A percentile compares a stretch with the other conserved stretches of the same genome.
Evolutionary conservation across 2,797 vertebrate genomes (phyloP).

Genomic region (Microctenopoma steveboyesi): DNA sequence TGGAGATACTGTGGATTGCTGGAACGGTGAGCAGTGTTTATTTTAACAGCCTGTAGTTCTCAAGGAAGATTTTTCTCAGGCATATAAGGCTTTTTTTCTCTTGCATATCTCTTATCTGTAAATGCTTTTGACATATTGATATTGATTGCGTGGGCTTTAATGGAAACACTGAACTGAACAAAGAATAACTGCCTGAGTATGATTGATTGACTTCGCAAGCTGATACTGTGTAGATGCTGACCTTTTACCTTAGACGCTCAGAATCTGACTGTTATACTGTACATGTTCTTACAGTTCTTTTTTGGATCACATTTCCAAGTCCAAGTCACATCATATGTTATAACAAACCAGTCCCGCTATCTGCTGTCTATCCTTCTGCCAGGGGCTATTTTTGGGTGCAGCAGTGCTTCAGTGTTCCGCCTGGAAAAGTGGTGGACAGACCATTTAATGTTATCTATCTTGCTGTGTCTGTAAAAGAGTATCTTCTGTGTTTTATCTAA

Average conservation of each 20-base stretch:
- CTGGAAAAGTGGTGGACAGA: too few relatives aligned
- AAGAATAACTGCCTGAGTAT: constrained; percentile 8
- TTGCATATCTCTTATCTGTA: neutral
- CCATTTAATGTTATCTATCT: too few relatives aligned
- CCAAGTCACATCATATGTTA: too few relatives aligned
- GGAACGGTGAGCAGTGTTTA: constrained; percentile 85
- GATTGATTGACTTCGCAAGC: constrained; percentile 32
- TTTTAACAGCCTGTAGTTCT: neutral
- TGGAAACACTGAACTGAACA: constrained; percentile 5
- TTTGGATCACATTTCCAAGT: too few relatives aligned
- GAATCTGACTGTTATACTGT: neutral
- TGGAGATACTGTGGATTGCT: constrained; percentile 97
- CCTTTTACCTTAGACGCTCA: constrained; percentile 12
- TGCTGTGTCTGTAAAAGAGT: too few relatives aligned
- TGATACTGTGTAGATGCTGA: constrained; percentile 3
- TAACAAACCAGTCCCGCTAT: too few relatives aligned
- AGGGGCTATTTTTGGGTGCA: too few relatives aligned
- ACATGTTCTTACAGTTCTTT: neutral
- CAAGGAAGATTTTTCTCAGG: neutral
- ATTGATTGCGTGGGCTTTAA: constrained; percentile 19
- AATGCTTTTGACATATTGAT: constrained; percentile 3
- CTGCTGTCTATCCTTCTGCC: too few relatives aligned
- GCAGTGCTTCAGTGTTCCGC: too few relatives aligned
- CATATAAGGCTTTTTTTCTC: neutral
- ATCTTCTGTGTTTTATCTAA: too few relatives aligned